Evolutionary conservation across 1,140 invertebrate species (phyloP), one percentile per base, ranked within the genome.

Genomic region (Macrobrachium rosenbergii): DNA sequence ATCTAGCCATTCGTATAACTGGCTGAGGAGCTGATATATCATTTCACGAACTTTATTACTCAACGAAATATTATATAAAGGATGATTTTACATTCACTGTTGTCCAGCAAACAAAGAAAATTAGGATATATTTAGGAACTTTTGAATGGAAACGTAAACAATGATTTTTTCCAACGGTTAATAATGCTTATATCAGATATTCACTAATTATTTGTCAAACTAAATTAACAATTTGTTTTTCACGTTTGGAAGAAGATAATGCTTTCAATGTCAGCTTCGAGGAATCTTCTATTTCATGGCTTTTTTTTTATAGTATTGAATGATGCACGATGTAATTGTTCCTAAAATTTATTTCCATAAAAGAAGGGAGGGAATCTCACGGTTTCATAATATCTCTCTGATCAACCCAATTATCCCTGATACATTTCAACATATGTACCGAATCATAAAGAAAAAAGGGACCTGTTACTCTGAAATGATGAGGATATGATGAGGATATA

Each of bases 201-300:
- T 87, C 64, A 73, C 81, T 89, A 75, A 90, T 86, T 79, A 90
- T 59, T 43, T 90, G 73, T 7, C 86, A 37, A 0, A 79, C 86
- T 72, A 86, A 64, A 19, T 90, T 88, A 5, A 89, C 88, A 76
- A n/a, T n/a, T n/a, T n/a, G n/a, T n/a, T n/a, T n/a, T n/a, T n/a
- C n/a, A n/a, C n/a, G n/a, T n/a, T n/a, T n/a, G n/a, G n/a, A n/a
- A n/a, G n/a, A n/a, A n/a, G n/a, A n/a, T 90, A 89, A 76, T 90
- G 89, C 28, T 83, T 60, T 72, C 89, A 88, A 75, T 89, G n/a
- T 90, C 16, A 89, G n/a, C 2, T 88, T 52, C 17, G 21, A 58
- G 10, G 8, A 21, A 23, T 23, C 0, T 60, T 90, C 86, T 77
- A 8, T 63, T 11, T 5, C 3, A 85, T 85, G 28, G 10, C 62